phyloP scores from a whole-genome alignment of 2,888 invertebrate species.

The Emmelina monodactyla region DNA sequence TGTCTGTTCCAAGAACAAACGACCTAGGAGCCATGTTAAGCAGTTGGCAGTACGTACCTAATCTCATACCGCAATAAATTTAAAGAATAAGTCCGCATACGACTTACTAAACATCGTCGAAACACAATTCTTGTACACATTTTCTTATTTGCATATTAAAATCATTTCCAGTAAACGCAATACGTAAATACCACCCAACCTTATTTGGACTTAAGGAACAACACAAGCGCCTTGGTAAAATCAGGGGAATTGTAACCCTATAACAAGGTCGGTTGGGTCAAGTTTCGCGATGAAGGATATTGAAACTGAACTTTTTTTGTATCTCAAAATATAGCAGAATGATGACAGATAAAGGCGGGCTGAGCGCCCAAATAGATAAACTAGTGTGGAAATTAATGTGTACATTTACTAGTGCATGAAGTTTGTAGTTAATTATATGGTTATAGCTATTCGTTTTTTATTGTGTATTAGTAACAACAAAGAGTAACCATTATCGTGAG shows the following conservation, averaged over 20 bases:
- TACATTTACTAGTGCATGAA: conserved; percentile 68
- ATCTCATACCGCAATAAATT: conserved; percentile 62
- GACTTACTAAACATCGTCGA: conserved; percentile 55
- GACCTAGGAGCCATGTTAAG: conserved; percentile 55
- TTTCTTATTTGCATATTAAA: conserved; percentile 67
- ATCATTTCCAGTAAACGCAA: conserved; percentile 64
- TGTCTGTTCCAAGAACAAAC: conserved; percentile 60
- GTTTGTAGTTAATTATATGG: conserved; percentile 63
- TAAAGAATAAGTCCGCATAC: conserved; percentile 64
- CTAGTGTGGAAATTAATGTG: conserved; percentile 67
- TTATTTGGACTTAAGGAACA: conserved; percentile 20
- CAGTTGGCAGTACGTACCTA: conserved; percentile 64
- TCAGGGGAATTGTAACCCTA: conserved; percentile 34
- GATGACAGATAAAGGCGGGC: conserved; percentile 66
- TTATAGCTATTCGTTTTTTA: conserved; percentile 59
- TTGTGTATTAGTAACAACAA: conserved; percentile 49
- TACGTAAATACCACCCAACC: conserved; percentile 53
- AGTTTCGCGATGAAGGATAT: conserved; percentile 14
- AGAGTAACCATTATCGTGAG: conserved; percentile 59
- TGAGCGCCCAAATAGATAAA: conserved; percentile 65
- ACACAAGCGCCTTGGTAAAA: background rate
- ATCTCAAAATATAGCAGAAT: conserved; percentile 33
- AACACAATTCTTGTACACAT: conserved; percentile 63
- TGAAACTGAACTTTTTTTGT: conserved; percentile 39
- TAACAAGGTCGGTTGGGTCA: too few relatives aligned